These are phyloP conservation scores for Drosophila setosimentum DNA, from an alignment of 2,888 invertebrate species.

Conservation along the genomic window DNA sequence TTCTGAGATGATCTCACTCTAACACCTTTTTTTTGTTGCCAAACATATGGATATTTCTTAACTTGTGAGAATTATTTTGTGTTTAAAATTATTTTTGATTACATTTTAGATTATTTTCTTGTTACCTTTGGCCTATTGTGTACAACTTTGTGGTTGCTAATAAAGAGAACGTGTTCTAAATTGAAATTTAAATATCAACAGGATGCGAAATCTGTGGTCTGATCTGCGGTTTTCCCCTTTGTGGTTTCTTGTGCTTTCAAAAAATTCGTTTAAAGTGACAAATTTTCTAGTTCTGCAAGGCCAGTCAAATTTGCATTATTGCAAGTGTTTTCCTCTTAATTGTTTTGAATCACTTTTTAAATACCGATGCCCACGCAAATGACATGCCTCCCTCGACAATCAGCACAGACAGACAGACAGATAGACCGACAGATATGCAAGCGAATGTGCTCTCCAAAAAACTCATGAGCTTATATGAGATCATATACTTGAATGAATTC, in stretches of 20 bases:
- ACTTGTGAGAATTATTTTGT: background rate
- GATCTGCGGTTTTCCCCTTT: constrained; percentile 25
- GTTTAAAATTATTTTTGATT: background rate
- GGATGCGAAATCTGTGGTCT: constrained; percentile 18
- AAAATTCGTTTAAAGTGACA: constrained; percentile 17
- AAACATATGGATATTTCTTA: constrained; percentile 1
- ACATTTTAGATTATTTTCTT: background rate
- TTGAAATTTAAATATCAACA: constrained; percentile 29
- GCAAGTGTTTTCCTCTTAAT: constrained; percentile 48
- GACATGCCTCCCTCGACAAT: constrained; percentile 21
- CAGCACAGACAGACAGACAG: background rate
- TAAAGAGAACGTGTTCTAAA: constrained; percentile 23
- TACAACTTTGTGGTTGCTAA: constrained; percentile 33
- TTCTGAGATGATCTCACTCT: background rate
- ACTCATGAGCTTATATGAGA: constrained; percentile 51
- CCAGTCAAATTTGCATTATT: constrained; percentile 31
- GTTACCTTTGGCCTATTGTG: background rate
- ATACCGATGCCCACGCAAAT: constrained; percentile 37
- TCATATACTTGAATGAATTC: constrained; percentile 21
- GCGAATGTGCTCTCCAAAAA: constrained; percentile 24
- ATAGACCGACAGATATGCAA: constrained; percentile 44
- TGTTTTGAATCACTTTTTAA: constrained; percentile 63
- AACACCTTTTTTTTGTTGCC: constrained; percentile 1
- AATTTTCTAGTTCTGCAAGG: constrained; percentile 35
- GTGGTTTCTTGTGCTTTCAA: background rate